phyloP scores from a whole-genome alignment of 1,140 invertebrate genomes.

The Dermatophagoides farinae region DNA sequence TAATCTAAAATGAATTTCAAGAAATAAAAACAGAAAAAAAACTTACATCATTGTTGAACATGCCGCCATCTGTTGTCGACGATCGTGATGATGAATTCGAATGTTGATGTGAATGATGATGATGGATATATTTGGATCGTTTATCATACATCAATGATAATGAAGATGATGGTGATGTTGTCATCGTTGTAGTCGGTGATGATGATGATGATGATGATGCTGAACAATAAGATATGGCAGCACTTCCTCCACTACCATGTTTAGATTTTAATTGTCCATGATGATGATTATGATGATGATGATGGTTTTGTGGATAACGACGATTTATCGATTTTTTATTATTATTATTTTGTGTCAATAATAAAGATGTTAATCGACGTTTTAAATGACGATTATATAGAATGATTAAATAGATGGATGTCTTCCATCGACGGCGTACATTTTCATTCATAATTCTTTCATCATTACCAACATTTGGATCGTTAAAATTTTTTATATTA shows the following conservation, averaged over 20 bases:
- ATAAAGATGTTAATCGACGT: neutral
- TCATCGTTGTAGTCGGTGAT: too few species aligned
- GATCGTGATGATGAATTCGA: neutral
- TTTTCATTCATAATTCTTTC: neutral
- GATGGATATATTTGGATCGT: too few species aligned
- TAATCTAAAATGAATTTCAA: too few species aligned
- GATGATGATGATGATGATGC: too few species aligned
- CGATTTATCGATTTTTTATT: neutral
- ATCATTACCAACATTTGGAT: neutral
- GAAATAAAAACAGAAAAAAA: neutral
- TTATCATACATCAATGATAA: too few species aligned
- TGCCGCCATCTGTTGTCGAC: neutral
- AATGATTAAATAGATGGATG: neutral
- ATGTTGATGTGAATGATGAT: neutral
- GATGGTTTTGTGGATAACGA: neutral
- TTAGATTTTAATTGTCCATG: too few species aligned
- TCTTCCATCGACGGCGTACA: conserved; percentile 4
- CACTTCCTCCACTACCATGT: too few species aligned
- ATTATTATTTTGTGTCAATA: neutral
- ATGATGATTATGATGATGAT: neutral
- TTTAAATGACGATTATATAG: conserved; percentile 4
- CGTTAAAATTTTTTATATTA: neutral
- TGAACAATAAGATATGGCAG: too few species aligned
- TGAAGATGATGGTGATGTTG: too few species aligned
- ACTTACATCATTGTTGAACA: neutral